Evolutionary conservation across 2,797 vertebrate genomes (phyloP).

Genomic region (Stomatorhinus walkeri): DNA sequence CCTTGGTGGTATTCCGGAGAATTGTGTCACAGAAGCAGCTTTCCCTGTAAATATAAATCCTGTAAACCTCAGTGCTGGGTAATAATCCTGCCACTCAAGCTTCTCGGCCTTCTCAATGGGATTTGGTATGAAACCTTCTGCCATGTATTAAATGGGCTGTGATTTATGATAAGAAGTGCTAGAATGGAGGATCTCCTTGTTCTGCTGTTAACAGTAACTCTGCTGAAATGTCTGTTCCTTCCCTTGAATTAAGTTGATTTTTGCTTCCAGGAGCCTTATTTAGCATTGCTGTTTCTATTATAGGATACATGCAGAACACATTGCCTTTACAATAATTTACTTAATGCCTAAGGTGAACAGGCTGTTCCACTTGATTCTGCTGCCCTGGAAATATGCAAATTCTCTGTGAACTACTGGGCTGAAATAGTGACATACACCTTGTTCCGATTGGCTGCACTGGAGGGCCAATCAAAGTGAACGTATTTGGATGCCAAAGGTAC

Average conservation of each 20-base stretch:
- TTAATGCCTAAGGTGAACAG: background rate
- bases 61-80: background rate
- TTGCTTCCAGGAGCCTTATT: background rate
- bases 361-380: background rate
- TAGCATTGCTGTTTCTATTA: background rate
- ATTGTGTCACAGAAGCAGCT: background rate
- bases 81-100: background rate
- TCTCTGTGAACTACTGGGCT: background rate
- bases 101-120: background rate
- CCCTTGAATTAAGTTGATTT: background rate
- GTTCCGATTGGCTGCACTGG: slow-evolving; percentile 11
- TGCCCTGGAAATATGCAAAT: background rate
- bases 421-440: background rate
- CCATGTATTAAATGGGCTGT: background rate
- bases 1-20: background rate
- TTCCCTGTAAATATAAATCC: background rate
- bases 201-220: background rate
- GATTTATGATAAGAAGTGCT: background rate
- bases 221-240: background rate
- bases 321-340: background rate
- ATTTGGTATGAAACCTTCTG: background rate
- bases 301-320: background rate
- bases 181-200: background rate
- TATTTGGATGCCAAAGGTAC: background rate
- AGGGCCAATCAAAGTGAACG: slow-evolving; percentile 10